Evolutionary conservation across 2,797 vertebrate species (phyloP), one percentile per base, ranked within the genome.

Genomic region (Atherinosoma microstoma): DNA sequence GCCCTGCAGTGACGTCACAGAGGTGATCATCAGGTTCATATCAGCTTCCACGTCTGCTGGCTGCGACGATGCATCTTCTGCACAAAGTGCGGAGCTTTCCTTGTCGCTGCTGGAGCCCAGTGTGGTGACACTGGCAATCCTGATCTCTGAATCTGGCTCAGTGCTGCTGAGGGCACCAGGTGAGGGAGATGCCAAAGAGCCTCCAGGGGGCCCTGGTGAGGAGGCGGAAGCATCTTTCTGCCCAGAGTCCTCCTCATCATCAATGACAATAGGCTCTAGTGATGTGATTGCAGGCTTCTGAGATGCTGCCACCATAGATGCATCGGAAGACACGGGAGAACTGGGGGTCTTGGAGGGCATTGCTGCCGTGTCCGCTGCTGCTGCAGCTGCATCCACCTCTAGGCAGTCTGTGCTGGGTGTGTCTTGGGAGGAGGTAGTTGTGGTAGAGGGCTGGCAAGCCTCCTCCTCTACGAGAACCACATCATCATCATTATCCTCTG

Each of bases 11-110:
- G 98, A 99, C 0, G 97, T 99, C 88, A 99, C 98, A 51, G 97
- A 97, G 76, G 97, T 98, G 86, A 99, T 99, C 96, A 97, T 97
- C 92, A 99, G 94, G 94, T 96, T 97, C 95, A 98, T 96, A 93
- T 98, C 97, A 30, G 61, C 67, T 70, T 85, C 79, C 16, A 3
- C 58, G 2, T 91, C 91, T 3, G 3, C 79, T 0, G 73, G 16
- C 61, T 86, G 81, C 1, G 80, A 34, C 0, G 82, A 72, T 18
- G 67, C 67, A 3, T 74, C 73, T 1, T 1, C 66, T 18, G 80
- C 75, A 87, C 92, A 91, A 40, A 58, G 88, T 58, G 61, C 0
- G 10, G 60, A 6, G 78, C 34, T 49, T 35, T 56, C 85, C 34
- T 86, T 88, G 68, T 86, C 75, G 87, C 84, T 90, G 16, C 57